phyloP scores from a whole-genome alignment of 2,888 invertebrate species.

The Archaeoteleia sp. region DNA sequence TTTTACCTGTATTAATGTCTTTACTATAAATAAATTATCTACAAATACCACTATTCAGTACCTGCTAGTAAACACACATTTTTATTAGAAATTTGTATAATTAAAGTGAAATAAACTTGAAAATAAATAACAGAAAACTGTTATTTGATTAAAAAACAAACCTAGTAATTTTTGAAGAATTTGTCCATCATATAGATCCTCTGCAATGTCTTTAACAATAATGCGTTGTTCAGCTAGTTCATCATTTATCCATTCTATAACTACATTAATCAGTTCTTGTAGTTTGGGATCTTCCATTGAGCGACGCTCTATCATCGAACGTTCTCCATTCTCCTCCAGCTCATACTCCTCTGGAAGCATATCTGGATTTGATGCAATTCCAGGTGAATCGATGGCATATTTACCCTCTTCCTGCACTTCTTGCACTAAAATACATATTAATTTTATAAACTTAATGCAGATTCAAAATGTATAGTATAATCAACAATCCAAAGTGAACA shows the following conservation, averaged over 20 bases:
- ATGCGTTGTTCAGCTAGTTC: conserved; percentile 97
- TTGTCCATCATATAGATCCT: conserved; percentile 99
- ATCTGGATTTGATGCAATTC: conserved; percentile 89
- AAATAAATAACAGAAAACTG: no score
- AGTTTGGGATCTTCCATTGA: conserved; percentile 92
- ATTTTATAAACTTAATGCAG: no score
- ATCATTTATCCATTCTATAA: conserved; percentile 99
- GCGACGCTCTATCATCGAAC: conserved; percentile 94
- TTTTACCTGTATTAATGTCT: no score
- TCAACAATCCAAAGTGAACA: no score
- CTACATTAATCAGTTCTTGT: conserved; percentile 86
- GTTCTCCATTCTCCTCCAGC: conserved; percentile 96
- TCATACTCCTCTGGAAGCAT: conserved; percentile 95
- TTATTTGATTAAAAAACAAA: no score
- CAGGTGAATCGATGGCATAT: conserved; percentile 97
- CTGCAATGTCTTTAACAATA: conserved; percentile 96
- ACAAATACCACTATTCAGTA: no score
- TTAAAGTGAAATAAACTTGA: conserved; percentile 1
- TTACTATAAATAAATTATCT: no score
- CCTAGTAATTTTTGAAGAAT: conserved; percentile 83
- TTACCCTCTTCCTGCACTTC: conserved; percentile 97
- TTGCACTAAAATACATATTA: conserved; percentile 81
- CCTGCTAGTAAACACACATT: no score
- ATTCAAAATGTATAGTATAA: no score
- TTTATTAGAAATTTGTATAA: no score